A percentile compares a stretch with the other conserved stretches of the same genome.
phyloP scores from a whole-genome alignment of 2,113 vertebrate species.

The Illadopsis cleaveri region DNA sequence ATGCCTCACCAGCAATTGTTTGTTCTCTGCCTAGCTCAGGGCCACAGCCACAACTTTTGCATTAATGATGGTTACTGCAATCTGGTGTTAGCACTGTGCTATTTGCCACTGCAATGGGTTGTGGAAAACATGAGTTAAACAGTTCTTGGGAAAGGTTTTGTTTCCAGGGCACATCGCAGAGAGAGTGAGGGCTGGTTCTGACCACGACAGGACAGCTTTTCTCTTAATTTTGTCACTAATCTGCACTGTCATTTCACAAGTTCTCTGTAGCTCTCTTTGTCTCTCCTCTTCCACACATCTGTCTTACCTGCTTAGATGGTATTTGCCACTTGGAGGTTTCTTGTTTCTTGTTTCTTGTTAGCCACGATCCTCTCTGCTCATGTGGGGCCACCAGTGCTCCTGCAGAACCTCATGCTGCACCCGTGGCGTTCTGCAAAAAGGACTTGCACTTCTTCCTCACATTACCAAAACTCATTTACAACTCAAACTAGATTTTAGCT shows the following conservation, averaged over 20 bases:
- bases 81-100: neutral
- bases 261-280: neutral
- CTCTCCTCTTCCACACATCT: neutral
- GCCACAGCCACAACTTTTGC: neutral
- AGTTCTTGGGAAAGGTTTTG: neutral
- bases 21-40: neutral
- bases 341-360: neutral
- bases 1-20: neutral
- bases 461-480: constrained; percentile 28
- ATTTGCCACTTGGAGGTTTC: neutral
- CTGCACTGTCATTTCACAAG: neutral
- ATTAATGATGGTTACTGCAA: neutral
- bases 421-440: neutral
- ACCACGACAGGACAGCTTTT: neutral
- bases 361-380: neutral
- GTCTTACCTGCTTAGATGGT: neutral
- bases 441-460: neutral
- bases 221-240: neutral
- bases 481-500: constrained; percentile 47
- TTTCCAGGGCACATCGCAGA: neutral
- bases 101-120: neutral
- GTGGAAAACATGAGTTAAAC: neutral
- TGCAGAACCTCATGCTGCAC: neutral
- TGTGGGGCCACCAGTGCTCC: fast-evolving
- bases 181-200: neutral